Conservation (phyloP, 37 sponge, comb jelly and placozoan species). For the Amphimedon queenslandica region DNA sequence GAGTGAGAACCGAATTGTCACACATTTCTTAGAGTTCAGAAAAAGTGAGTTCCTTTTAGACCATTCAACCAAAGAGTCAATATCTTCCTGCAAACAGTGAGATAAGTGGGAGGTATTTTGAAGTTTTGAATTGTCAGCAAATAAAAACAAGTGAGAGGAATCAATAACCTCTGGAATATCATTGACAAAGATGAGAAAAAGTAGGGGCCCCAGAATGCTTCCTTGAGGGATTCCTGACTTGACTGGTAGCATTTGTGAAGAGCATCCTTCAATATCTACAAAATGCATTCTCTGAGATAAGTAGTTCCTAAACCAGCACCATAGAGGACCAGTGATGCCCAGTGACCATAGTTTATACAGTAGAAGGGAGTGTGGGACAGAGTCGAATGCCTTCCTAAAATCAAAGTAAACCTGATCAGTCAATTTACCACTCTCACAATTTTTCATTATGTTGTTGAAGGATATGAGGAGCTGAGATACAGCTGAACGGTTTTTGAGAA, state of each 20-base stretch:
- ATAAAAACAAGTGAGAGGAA: not conserved
- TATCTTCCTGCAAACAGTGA: not conserved
- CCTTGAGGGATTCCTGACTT: constrained; percentile 31
- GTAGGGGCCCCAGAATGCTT: constrained; percentile 25
- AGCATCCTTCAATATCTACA: not conserved
- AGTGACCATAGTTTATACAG: constrained; percentile 11
- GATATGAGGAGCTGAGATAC: constrained; percentile 3
- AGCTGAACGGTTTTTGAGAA: constrained; percentile 1
- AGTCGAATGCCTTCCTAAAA: constrained; percentile 25
- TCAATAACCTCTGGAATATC: not conserved
- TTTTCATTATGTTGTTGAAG: no score
- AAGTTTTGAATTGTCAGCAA: constrained; percentile 49
- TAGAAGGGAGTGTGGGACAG: constrained; percentile 18
- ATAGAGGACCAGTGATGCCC: constrained; percentile 18
- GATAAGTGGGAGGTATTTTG: no score
- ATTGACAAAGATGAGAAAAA: constrained; percentile 34
- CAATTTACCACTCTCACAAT: no score
- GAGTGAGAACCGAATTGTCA: not conserved
- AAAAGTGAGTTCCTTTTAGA: not conserved
- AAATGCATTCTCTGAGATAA: constrained; percentile 2
- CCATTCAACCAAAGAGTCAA: not conserved
- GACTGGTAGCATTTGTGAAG: constrained; percentile 19
- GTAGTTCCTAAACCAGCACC: constrained; percentile 21
- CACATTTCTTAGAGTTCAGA: not conserved
- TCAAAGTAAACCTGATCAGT: constrained; percentile 15